phyloP scores from a whole-genome alignment of 2,113 vertebrate genomes.

The Hippopotamus amphibius region DNA sequence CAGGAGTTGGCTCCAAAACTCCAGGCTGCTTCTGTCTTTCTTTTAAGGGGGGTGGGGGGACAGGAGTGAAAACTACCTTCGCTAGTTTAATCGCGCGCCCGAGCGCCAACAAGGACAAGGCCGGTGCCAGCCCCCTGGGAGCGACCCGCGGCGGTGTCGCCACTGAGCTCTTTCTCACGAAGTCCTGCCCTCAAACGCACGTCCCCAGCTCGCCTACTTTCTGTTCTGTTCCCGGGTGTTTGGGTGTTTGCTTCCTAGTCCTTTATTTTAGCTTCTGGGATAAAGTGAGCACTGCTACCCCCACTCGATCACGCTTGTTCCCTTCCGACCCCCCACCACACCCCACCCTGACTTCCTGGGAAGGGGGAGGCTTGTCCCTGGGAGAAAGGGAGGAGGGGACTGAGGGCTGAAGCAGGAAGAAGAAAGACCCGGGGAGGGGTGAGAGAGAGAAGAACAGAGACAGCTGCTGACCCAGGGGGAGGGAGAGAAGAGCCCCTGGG shows the following conservation, averaged over 20 bases:
- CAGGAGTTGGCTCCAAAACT: constrained; percentile 61
- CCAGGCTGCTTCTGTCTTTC: constrained; percentile 61
- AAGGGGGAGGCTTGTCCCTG: not conserved
- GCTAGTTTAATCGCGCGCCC: not conserved
- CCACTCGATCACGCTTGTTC: not conserved
- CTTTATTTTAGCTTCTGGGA: not conserved
- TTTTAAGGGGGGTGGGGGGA: not conserved
- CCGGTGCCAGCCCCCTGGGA: not conserved
- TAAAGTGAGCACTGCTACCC: fast-evolving
- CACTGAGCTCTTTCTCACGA: not conserved
- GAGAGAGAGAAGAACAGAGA: not conserved
- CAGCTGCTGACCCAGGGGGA: constrained; percentile 46
- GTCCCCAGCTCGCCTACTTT: constrained; percentile 17
- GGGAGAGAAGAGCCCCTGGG: not conserved
- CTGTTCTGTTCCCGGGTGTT: not conserved
- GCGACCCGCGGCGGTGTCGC: not conserved
- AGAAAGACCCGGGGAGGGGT: not conserved
- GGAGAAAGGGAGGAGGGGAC: constrained; percentile 42
- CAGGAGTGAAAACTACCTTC: not conserved
- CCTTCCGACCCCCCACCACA: fast-evolving
- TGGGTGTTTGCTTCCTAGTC: not conserved
- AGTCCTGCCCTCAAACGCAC: not conserved
- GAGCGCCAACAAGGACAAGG: not conserved
- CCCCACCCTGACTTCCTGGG: not conserved
- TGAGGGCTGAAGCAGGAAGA: constrained; percentile 41